Conservation (phyloP, 2,797 vertebrate genomes). For the Sardinella longiceps region DNA sequence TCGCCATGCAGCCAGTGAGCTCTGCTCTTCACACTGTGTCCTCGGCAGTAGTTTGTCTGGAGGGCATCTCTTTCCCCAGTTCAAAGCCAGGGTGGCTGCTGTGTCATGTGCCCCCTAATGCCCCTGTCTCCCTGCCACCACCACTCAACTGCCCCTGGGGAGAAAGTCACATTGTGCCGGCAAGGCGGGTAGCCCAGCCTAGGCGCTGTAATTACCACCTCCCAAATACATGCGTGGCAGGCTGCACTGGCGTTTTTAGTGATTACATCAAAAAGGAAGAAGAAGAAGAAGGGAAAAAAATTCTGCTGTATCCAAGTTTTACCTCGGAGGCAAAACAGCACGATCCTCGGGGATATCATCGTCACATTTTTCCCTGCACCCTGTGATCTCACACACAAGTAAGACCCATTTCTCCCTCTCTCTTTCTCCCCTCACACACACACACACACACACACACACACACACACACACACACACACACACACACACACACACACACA, state of each 20-base stretch:
- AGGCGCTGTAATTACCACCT: slow-evolving; percentile 79
- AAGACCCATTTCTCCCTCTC: slow-evolving; percentile 30
- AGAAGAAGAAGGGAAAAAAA: not conserved
- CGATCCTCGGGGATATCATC: slow-evolving; percentile 74
- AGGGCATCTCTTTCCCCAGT: slow-evolving; percentile 35
- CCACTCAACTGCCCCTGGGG: slow-evolving; percentile 63
- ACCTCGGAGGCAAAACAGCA: slow-evolving; percentile 80
- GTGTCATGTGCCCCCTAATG: slow-evolving; percentile 48
- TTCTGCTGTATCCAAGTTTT: slow-evolving; percentile 64
- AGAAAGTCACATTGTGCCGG: slow-evolving; percentile 60
- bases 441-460: not conserved
- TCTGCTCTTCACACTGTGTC: not conserved
- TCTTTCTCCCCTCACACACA: not conserved
- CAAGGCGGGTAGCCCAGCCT: slow-evolving; percentile 63
- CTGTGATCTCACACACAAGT: slow-evolving; percentile 69
- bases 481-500: not conserved
- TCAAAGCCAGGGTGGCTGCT: slow-evolving; percentile 1
- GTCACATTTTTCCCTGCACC: slow-evolving; percentile 63
- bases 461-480: not conserved
- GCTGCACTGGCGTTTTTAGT: slow-evolving; percentile 61
- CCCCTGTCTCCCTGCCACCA: slow-evolving; percentile 38
- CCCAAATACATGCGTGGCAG: slow-evolving; percentile 65
- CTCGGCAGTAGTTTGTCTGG: slow-evolving; percentile 44
- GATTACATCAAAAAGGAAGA: slow-evolving; percentile 80
- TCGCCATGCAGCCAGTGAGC: not conserved